phyloP scores from a whole-genome alignment of 2,888 invertebrate species.

The Zaprionus lineosus region DNA sequence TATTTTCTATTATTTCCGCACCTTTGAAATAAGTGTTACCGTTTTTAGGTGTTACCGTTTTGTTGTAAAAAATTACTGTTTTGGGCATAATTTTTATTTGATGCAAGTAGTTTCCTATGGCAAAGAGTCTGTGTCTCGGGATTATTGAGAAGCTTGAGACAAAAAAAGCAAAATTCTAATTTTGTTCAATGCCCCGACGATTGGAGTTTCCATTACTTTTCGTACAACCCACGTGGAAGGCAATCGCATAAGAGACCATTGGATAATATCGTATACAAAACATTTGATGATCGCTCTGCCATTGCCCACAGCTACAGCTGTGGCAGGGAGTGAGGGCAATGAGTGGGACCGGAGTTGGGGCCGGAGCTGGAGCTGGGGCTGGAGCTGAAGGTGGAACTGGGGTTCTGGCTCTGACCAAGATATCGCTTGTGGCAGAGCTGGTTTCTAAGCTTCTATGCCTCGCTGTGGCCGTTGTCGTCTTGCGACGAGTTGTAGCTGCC shows the following conservation, averaged over 20 bases:
- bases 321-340: neutral
- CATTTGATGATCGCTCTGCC: neutral
- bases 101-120: no score
- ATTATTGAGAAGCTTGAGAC: no score
- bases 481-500: slow-evolving; percentile 4
- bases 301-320: no score
- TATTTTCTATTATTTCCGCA: no score
- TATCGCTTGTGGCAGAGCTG: slow-evolving; percentile 36
- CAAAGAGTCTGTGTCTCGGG: no score
- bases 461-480: slow-evolving; percentile 12
- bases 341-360: neutral
- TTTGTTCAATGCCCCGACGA: no score
- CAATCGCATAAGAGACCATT: slow-evolving; percentile 6
- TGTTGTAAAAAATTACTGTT: no score
- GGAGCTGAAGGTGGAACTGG: neutral
- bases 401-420: slow-evolving; percentile 15
- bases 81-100: no score
- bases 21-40: no score
- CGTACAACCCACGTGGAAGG: slow-evolving; percentile 36
- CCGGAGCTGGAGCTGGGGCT: neutral
- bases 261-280: neutral
- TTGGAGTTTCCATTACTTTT: no score
- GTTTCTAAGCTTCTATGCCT: slow-evolving; percentile 35
- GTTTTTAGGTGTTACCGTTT: no score
- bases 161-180: no score